Evolutionary conservation across 1,140 invertebrate species (phyloP).

Genomic region (Trachymyrmex cornetzi): DNA sequence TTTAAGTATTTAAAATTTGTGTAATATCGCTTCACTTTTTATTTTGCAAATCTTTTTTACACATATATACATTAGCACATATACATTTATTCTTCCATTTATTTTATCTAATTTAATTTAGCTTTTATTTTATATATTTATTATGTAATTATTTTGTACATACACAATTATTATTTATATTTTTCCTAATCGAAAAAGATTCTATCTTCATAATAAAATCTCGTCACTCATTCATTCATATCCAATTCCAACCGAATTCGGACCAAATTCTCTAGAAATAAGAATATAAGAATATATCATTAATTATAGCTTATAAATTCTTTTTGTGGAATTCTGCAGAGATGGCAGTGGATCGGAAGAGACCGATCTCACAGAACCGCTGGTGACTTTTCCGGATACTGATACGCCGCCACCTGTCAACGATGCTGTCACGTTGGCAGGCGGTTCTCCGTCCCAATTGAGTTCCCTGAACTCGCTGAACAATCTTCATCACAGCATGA

Average conservation of each 20-base stretch:
- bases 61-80: neutral
- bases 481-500: constrained; percentile 82
- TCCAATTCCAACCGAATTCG: neutral
- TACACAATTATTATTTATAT: neutral
- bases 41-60: neutral
- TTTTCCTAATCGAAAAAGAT: neutral
- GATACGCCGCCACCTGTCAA: constrained; percentile 88
- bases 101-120: neutral
- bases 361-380: constrained; percentile 88
- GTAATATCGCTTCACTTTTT: neutral
- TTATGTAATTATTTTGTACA: neutral
- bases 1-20: neutral
- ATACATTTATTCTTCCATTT: neutral
- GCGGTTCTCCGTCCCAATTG: constrained; percentile 83
- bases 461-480: constrained; percentile 85
- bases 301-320: neutral
- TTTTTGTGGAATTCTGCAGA: constrained; percentile 70
- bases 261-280: neutral
- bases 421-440: constrained; percentile 77
- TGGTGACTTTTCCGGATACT: constrained; percentile 93
- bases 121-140: neutral
- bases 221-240: neutral
- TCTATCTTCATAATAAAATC: neutral
- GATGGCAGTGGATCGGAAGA: constrained; percentile 82
- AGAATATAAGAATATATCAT: neutral